Conservation (phyloP, 2,888 invertebrate genomes). For the Embidobia sp. region DNA sequence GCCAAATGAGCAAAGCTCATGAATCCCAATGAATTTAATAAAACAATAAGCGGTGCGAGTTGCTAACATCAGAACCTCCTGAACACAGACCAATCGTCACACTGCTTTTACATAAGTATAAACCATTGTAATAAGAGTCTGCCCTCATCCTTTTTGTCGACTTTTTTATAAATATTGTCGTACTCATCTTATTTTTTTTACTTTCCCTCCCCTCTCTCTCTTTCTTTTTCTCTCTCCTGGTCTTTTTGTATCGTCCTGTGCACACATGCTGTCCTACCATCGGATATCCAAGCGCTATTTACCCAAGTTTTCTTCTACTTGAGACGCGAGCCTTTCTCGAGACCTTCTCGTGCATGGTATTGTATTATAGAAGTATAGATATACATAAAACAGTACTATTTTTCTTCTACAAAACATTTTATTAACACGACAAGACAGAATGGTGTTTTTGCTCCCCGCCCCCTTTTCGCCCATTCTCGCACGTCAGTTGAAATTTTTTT, state of each 20-base stretch:
- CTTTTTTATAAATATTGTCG: conserved; percentile 27
- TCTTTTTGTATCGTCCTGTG: conserved; percentile 41
- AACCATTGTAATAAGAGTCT: conserved; percentile 39
- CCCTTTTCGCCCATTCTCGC: conserved; percentile 1
- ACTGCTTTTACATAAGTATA: conserved; percentile 20
- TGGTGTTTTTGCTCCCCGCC: conserved; percentile 7
- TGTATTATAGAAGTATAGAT: conserved; percentile 43
- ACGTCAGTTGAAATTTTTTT: conserved; percentile 37
- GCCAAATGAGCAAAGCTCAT: no score
- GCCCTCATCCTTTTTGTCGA: conserved; percentile 24
- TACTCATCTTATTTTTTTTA: conserved; percentile 4
- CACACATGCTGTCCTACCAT: conserved; percentile 50
- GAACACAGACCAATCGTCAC: conserved; percentile 8
- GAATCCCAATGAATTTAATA: no score
- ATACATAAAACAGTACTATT: conserved; percentile 26
- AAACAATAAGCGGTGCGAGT: conserved; percentile 40
- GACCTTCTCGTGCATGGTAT: conserved; percentile 45
- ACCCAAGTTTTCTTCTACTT: conserved; percentile 51
- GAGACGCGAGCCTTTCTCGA: conserved; percentile 42
- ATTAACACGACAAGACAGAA: conserved; percentile 38
- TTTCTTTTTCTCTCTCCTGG: conserved; percentile 6
- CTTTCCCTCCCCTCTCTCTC: neutral
- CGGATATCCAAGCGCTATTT: conserved; percentile 48
- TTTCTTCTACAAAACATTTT: conserved; percentile 31
- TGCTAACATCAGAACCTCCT: conserved; percentile 12